Percentiles rank a stretch among this genome's conserved stretches.
Evolutionary conservation across 2,797 vertebrate genomes (phyloP).

Genomic region (Myotis daubentonii): DNA sequence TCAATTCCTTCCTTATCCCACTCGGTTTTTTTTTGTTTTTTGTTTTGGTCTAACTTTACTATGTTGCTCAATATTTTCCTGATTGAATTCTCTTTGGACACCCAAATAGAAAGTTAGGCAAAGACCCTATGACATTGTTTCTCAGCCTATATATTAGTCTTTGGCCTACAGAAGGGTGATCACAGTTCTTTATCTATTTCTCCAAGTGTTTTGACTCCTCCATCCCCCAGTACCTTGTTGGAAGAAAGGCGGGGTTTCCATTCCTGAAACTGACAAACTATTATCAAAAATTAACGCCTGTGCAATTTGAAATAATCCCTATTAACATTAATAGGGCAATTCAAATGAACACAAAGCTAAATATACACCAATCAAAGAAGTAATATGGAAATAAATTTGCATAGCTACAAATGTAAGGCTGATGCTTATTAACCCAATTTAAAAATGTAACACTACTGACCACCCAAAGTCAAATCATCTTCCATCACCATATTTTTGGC

Average conservation of each 20-base stretch:
- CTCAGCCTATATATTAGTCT: not conserved
- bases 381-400: not conserved
- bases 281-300: not conserved
- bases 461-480: not conserved
- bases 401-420: not conserved
- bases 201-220: not conserved
- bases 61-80: not conserved
- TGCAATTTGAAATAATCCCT: not conserved
- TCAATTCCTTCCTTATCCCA: not conserved
- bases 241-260: not conserved
- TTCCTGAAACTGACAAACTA: not conserved
- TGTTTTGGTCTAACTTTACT: not conserved
- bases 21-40: not conserved
- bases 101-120: not conserved
- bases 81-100: not conserved
- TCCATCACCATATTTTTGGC: not conserved
- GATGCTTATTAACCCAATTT: not conserved
- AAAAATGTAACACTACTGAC: not conserved
- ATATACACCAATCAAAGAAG: not conserved
- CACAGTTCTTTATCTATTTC: not conserved
- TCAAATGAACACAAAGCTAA: not conserved
- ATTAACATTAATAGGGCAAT: not conserved
- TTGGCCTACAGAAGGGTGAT: not conserved
- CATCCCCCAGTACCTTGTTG: not conserved
- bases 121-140: not conserved